Evolutionary conservation across 2,888 invertebrate genomes (phyloP).

Genomic region (Dynastes tityus): DNA sequence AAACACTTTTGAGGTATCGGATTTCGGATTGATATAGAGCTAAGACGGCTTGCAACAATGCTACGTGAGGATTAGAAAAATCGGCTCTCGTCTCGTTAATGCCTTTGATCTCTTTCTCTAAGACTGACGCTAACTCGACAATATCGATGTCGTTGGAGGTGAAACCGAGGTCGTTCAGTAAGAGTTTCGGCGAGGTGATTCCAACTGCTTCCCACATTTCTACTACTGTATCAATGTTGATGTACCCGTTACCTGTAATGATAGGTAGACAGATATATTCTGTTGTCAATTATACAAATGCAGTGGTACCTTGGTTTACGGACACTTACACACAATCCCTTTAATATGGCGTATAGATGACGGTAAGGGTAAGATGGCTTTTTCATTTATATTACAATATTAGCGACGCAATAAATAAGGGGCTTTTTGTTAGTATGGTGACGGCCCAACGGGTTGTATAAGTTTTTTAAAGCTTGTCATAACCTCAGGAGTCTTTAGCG

Average conservation of each 20-base stretch:
- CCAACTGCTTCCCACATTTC: slow-evolving; percentile 84
- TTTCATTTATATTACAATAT: too few species aligned
- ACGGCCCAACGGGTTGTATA: too few species aligned
- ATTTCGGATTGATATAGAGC: slow-evolving; percentile 80
- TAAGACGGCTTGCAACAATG: slow-evolving; percentile 77
- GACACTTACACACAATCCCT: too few species aligned
- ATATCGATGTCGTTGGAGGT: slow-evolving; percentile 74
- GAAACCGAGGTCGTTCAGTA: slow-evolving; percentile 82
- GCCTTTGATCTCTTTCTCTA: slow-evolving; percentile 78
- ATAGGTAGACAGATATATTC: neutral
- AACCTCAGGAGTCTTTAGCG: too few species aligned
- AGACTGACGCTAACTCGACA: slow-evolving; percentile 76
- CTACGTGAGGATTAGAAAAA: slow-evolving; percentile 69
- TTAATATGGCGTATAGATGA: too few species aligned
- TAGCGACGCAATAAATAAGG: too few species aligned
- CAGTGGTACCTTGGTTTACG: too few species aligned
- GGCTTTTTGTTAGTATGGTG: too few species aligned
- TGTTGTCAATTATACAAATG: too few species aligned
- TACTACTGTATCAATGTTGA: slow-evolving; percentile 73
- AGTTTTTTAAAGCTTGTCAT: too few species aligned
- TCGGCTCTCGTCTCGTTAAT: slow-evolving; percentile 62
- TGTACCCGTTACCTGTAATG: slow-evolving; percentile 62
- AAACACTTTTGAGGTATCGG: slow-evolving; percentile 73
- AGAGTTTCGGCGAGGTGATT: slow-evolving; percentile 76
- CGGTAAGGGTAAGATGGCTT: too few species aligned